phyloP scores from a whole-genome alignment of 1,140 invertebrate genomes.

The Nixonia krombeini region DNA sequence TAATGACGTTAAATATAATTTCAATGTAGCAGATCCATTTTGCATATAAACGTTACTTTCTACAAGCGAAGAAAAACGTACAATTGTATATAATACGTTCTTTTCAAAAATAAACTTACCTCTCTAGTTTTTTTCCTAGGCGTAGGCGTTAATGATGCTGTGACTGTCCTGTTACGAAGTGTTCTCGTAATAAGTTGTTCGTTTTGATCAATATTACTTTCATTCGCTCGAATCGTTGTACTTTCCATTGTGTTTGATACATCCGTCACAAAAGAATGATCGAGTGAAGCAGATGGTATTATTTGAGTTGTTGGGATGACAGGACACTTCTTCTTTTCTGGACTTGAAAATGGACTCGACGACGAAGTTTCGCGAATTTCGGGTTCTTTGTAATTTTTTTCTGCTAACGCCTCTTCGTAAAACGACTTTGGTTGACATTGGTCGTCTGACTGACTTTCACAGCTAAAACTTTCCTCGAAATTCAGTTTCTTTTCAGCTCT shows the following conservation, averaged over 20 bases:
- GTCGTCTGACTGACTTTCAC: too few species aligned
- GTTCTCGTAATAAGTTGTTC: conserved; percentile 6
- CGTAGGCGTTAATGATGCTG: background rate
- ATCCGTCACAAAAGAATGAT: too few species aligned
- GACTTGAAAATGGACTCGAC: background rate
- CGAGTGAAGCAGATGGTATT: too few species aligned
- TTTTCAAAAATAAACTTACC: too few species aligned
- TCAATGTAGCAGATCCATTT: too few species aligned
- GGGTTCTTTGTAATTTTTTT: background rate
- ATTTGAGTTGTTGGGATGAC: too few species aligned
- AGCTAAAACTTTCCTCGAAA: conserved; percentile 54
- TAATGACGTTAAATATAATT: too few species aligned
- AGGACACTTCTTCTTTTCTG: background rate
- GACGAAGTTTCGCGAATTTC: background rate
- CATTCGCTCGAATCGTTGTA: background rate
- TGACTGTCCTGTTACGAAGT: conserved; percentile 17
- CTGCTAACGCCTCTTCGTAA: background rate
- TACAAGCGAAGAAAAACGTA: too few species aligned
- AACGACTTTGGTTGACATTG: background rate
- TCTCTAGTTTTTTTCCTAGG: background rate
- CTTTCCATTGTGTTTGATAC: background rate
- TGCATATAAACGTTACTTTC: too few species aligned
- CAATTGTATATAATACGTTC: too few species aligned
- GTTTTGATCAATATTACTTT: conserved; percentile 7
- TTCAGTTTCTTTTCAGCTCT: conserved; percentile 43